These are phyloP conservation scores for Peucedramus taeniatus DNA, from an alignment of 2,113 vertebrate species.

Conservation along the genomic window DNA sequence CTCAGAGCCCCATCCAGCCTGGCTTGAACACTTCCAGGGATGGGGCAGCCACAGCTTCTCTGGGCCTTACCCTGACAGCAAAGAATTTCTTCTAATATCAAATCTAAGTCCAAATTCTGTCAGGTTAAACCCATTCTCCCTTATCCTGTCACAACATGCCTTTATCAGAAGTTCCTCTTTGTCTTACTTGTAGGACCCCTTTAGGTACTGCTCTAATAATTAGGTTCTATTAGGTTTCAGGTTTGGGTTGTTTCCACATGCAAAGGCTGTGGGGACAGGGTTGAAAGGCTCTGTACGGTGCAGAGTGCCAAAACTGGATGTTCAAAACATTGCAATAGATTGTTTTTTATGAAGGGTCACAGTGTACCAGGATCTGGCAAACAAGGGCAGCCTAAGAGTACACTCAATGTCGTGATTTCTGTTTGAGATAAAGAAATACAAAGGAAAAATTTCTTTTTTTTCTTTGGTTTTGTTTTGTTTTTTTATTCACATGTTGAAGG, in stretches of 20 bases:
- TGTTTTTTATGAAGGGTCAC: background rate
- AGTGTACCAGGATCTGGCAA: background rate
- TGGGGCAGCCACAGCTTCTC: background rate
- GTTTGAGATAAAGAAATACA: background rate
- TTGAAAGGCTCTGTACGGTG: background rate
- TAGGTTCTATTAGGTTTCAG: background rate
- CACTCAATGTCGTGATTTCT: background rate
- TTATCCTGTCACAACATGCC: background rate
- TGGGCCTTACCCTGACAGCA: background rate
- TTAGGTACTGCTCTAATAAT: background rate
- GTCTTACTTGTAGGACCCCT: background rate
- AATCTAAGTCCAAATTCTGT: background rate
- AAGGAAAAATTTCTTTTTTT: background rate
- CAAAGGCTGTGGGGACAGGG: background rate
- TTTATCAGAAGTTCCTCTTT: background rate
- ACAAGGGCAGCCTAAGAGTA: background rate
- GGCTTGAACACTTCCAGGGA: background rate
- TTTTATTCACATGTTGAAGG: background rate
- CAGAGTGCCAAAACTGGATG: background rate
- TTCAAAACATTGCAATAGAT: background rate
- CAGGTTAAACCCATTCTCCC: background rate
- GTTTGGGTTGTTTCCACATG: fast-evolving
- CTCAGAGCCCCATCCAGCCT: background rate
- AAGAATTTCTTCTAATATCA: background rate
- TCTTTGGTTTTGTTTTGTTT: background rate